Evolutionary conservation across 2,888 invertebrate species (phyloP).

Genomic region (Rhagonycha lutea): DNA sequence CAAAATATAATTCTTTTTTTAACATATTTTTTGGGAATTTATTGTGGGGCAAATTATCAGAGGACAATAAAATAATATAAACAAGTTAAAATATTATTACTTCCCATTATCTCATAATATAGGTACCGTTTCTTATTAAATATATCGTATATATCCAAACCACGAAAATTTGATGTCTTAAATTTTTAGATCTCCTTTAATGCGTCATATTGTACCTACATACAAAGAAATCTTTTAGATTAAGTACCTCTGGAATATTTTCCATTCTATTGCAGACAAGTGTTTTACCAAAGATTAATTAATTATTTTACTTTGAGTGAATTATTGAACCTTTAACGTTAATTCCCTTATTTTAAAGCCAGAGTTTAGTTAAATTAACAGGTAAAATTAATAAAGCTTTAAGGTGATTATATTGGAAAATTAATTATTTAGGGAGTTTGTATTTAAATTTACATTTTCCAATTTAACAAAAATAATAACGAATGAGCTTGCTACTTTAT

Average conservation of each 20-base stretch:
- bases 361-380: neutral
- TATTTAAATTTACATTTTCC: neutral
- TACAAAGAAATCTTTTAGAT: too few species aligned
- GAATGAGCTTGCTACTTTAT: neutral
- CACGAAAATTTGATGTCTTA: too few species aligned
- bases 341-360: neutral
- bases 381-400: neutral
- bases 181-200: too few species aligned
- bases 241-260: neutral
- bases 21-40: too few species aligned
- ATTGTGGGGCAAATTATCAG: too few species aligned
- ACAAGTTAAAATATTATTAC: too few species aligned
- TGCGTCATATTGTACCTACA: too few species aligned
- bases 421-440: neutral
- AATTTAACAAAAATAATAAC: neutral
- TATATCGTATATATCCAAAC: too few species aligned
- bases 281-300: neutral
- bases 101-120: too few species aligned
- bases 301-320: neutral
- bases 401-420: neutral
- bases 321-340: neutral
- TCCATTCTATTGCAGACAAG: neutral
- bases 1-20: too few species aligned
- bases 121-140: too few species aligned
- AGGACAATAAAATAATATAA: too few species aligned